Evolutionary conservation across 2,113 vertebrate genomes (phyloP).

Genomic region (Coryphaenoides rupestris): DNA sequence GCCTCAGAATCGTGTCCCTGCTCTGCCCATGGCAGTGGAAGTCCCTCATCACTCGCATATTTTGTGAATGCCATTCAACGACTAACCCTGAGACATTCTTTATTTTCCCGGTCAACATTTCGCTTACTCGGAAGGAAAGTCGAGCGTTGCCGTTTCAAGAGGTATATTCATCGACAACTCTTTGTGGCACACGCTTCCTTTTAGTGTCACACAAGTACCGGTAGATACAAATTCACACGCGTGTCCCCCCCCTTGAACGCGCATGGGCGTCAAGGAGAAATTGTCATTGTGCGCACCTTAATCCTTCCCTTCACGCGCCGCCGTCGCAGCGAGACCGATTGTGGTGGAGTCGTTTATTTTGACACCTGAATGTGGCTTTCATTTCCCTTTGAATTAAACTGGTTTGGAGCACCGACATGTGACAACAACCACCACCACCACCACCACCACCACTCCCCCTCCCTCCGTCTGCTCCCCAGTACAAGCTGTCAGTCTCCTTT

Average conservation of each 20-base stretch:
- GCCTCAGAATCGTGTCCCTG: constrained; percentile 26
- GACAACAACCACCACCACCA: neutral
- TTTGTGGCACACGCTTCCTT: too few relatives aligned
- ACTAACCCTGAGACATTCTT: too few relatives aligned
- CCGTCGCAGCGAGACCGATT: constrained; percentile 12
- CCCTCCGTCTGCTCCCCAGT: neutral
- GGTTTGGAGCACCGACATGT: constrained; percentile 52
- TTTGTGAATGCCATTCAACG: neutral
- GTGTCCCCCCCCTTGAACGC: too few relatives aligned
- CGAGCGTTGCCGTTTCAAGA: too few relatives aligned
- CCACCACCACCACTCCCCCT: neutral
- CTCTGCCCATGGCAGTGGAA: constrained; percentile 39
- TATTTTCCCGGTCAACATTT: too few relatives aligned
- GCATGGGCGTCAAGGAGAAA: neutral
- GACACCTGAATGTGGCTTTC: constrained; percentile 21
- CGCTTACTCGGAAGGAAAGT: too few relatives aligned
- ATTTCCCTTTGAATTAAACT: constrained; percentile 29
- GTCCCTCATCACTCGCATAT: constrained; percentile 22
- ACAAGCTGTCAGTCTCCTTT: constrained; percentile 14
- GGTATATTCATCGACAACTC: too few relatives aligned
- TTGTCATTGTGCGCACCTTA: neutral
- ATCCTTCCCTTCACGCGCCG: neutral
- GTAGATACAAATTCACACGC: too few relatives aligned
- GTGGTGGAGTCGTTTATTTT: constrained; percentile 28
- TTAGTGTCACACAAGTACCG: too few relatives aligned